Base-by-base conservation (phyloP, 2,888 invertebrate genomes). In the Aporophyla nigra region DNA sequence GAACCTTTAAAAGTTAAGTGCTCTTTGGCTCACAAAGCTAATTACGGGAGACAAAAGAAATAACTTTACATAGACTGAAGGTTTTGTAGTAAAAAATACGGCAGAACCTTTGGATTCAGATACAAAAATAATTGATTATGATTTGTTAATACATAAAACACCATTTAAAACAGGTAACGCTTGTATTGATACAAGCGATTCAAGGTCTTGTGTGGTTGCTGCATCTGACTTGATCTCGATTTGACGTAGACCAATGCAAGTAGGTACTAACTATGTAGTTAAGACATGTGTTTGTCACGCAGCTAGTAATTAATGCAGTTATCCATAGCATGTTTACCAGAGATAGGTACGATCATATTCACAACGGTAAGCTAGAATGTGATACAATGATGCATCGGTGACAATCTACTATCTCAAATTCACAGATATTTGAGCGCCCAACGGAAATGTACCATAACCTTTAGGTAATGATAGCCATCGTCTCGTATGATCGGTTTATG, bases 161-260 rank as follows among this genome's bases (percentile, higher is more conserved):
- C n/a, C 49, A 51, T 69, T 62, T 69, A 76, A 78, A 81, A 69
- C 49, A 71, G 72, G 63, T 71, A 56, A 56, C 59, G 59, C 63
- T 46, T 62, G 40, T 75, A 51, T 80, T 74, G 56, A 71, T 63
- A 74, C 33, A 77, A 78, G 49, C 56, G 54, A 83, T 83, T 78
- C 89, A 91, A 89, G 90, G 90, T 77, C 84, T 86, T 82, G 70
- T 88, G 90, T 84, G 88, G 88, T 88, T 84, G 76, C 78, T 67
- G 81, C 80, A 79, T 86, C 80, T 46, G 83, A 84, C 33, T 76
- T 51, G 56, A 66, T 84, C 71, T 54, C 65, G 27, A 66, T 19
- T 66, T 27, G 54, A 62, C 69, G 14, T 61, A 40, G 46, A 75
- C 40, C 9, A 27, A 51, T 62, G 71, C 10, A 24, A 33, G 49